Conservation (phyloP, 2,888 invertebrate species). For the Amblyjoppa proteus region DNA sequence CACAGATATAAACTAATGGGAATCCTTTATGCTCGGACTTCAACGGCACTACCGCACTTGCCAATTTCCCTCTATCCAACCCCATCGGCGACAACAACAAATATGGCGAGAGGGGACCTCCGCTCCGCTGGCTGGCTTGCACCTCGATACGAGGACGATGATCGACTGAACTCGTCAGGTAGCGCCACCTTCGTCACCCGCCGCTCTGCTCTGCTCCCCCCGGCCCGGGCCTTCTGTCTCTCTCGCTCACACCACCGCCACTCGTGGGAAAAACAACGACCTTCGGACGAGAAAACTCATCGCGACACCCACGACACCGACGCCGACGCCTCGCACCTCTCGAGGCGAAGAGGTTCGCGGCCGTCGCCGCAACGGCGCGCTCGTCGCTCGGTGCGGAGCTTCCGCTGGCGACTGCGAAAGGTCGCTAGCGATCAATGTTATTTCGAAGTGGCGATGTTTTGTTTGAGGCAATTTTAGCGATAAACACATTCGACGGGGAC, state of each 20-base stretch:
- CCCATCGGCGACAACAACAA: slow-evolving; percentile 93
- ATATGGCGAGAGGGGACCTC: slow-evolving; percentile 89
- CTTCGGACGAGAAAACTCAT: slow-evolving; percentile 45
- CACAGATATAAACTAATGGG: neutral
- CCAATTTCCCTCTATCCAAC: slow-evolving; percentile 83
- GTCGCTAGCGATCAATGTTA: neutral
- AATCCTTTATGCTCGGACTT: slow-evolving; percentile 53
- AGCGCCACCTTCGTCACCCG: slow-evolving; percentile 70
- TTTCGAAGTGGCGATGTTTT: too few species aligned
- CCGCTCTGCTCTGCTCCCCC: slow-evolving; percentile 22
- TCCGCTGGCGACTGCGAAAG: neutral
- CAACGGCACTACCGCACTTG: slow-evolving; percentile 64
- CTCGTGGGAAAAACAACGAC: slow-evolving; percentile 17
- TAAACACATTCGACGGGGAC: too few species aligned
- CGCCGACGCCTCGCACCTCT: slow-evolving; percentile 59
- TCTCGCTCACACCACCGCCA: neutral
- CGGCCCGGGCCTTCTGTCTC: slow-evolving; percentile 3
- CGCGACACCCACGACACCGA: slow-evolving; percentile 64
- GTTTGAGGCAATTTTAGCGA: neutral
- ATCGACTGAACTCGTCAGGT: slow-evolving; percentile 71
- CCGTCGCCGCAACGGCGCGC: neutral
- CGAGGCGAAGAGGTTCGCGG: neutral
- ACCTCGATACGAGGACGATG: slow-evolving; percentile 71
- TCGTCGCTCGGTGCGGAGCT: too few species aligned
- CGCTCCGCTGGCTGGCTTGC: slow-evolving; percentile 65